A percentile compares a stretch with the other conserved stretches of the same genome.
These are phyloP conservation scores for Eulithis prunata DNA, from an alignment of 2,888 invertebrate genomes.

Conservation along the genomic window DNA sequence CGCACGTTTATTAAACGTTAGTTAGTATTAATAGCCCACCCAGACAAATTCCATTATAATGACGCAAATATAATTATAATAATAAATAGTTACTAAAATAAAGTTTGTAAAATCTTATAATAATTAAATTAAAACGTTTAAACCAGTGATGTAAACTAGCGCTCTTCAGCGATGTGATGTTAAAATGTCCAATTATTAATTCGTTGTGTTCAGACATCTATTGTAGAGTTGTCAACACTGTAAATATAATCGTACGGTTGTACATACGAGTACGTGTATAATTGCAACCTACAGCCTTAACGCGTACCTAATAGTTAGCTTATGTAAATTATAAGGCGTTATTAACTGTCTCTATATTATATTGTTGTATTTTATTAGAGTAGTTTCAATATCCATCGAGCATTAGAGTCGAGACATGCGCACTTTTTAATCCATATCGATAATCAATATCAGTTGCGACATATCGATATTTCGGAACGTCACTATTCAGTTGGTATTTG, in stretches of 20 bases:
- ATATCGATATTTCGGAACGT: constrained; percentile 44
- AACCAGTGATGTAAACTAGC: constrained; percentile 12
- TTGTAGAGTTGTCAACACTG: constrained; percentile 31
- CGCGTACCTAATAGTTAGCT: constrained; percentile 42
- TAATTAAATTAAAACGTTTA: background rate
- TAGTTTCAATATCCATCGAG: constrained; percentile 14
- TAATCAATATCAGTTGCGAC: constrained; percentile 47
- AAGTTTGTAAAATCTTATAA: background rate
- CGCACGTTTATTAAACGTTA: background rate
- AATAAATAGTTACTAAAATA: background rate
- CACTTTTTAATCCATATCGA: constrained; percentile 42
- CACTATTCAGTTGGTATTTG: constrained; percentile 20
- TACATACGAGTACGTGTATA: constrained; percentile 4
- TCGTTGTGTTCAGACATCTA: constrained; percentile 42
- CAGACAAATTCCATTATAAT: background rate
- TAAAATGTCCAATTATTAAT: constrained; percentile 29
- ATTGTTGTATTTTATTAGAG: constrained; percentile 12
- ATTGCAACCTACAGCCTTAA: constrained; percentile 42
- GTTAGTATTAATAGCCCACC: background rate
- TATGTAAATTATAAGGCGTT: constrained; percentile 27
- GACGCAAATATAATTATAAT: background rate
- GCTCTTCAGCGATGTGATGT: constrained; percentile 25
- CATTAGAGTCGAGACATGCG: constrained; percentile 26
- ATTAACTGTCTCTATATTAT: constrained; percentile 10
- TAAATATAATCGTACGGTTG: constrained; percentile 30